phyloP scores from a whole-genome alignment of 2,797 vertebrate species.

The Passerculus sandwichensis region DNA sequence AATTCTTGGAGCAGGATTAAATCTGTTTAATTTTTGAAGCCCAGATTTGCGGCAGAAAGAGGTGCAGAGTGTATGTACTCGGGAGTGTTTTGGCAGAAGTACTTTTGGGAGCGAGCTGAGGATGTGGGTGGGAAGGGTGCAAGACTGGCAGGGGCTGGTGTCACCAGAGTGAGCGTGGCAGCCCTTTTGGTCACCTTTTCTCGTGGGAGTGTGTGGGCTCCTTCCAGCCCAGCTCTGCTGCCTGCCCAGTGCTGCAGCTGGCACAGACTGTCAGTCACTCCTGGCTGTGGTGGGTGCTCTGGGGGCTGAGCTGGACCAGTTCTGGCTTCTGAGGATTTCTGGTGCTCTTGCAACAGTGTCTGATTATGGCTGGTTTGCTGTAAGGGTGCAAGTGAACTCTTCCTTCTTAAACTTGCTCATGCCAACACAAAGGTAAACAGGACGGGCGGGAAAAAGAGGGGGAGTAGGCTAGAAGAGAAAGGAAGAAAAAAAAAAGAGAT shows the following conservation, averaged over 20 bases:
- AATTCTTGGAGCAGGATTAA: background rate
- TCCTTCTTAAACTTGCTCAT: background rate
- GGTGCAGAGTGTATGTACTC: background rate
- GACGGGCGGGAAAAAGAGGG: background rate
- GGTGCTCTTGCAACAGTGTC: background rate
- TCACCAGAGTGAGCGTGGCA: background rate
- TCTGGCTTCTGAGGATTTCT: background rate
- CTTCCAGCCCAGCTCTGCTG: background rate
- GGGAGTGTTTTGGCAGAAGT: background rate
- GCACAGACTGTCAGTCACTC: background rate
- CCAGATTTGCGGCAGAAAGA: background rate
- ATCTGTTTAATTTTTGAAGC: background rate
- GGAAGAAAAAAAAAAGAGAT: background rate
- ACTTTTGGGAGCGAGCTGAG: background rate
- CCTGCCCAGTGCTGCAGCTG: background rate
- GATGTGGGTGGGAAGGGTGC: background rate
- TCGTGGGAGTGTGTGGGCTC: rapidly evolving
- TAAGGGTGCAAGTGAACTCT: rapidly evolving
- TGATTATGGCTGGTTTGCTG: background rate
- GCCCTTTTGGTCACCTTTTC: background rate
- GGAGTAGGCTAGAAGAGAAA: background rate
- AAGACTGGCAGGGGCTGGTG: background rate
- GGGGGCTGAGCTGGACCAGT: background rate
- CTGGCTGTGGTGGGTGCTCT: background rate
- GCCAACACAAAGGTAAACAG: background rate